Evolutionary conservation across 2,113 vertebrate species (phyloP), one percentile per base, ranked within the genome.

Genomic region (Dipodomys merriami): DNA sequence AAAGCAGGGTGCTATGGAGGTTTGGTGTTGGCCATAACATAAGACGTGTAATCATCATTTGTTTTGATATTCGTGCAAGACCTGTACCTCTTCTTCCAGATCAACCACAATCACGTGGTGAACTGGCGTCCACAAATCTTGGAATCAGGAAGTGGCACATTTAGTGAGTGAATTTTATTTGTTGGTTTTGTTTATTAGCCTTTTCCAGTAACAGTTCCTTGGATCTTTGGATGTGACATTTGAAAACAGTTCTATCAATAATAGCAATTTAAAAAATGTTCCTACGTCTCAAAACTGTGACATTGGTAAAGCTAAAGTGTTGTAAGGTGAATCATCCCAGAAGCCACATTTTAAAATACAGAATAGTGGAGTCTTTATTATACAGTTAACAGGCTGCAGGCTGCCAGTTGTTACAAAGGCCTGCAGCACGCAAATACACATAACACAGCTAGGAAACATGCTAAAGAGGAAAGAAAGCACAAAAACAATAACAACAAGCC

Each of bases 201-300:
- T 90, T 76, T 86, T 23, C 90, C 87, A 29, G 5, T 83, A 80
- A 33, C 44, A 67, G 49, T 53, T 46, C 49, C 10, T n/a, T 44
- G 30, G 15, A 11, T 7, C 78, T 94, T 97, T 95, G 83, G 74
- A 94, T 95, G 64, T 90, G 65, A 90, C 29, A 46, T 89, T 87
- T 88, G 35, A 78, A 93, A 95, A 84, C 20, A 83, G 90, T 77
- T 83, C 35, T 91, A 72, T 93, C 94, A 91, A 74, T 93, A 93
- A 94, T 83, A 77, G 15, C 35, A 78, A 30, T 49, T 76, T n/a
- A 92, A 53, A 33, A 86, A 82, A 72, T 33, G 23, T 64, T 69
- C 62, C 44, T 57, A 23, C 10, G 84, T 90, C 46, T 93, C 81
- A 65, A 69, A 93, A 93, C 68, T 83, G 57, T 72, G 82, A 88